phyloP scores from a whole-genome alignment of 2,888 invertebrate species.

The Amphimallon solstitiale region DNA sequence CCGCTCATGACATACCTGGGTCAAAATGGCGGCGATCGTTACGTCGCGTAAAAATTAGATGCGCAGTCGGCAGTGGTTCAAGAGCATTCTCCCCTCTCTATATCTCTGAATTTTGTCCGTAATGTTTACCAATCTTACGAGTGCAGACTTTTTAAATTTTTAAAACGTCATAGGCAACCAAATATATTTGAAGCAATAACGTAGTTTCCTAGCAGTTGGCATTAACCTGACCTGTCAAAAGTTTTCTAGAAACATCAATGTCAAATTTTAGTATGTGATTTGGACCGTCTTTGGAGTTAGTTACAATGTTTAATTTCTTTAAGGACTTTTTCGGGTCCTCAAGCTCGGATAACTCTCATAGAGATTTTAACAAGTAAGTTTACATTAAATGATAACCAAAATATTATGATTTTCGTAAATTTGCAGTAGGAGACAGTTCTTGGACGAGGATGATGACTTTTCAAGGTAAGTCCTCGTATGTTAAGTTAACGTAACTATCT shows the following conservation, averaged over 20 bases:
- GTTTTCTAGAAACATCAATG: not conserved
- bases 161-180: too few relatives aligned
- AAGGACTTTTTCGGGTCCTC: slow-evolving; percentile 15
- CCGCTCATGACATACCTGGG: too few relatives aligned
- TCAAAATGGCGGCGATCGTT: too few relatives aligned
- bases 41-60: too few relatives aligned
- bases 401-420: not conserved
- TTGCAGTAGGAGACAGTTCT: slow-evolving; percentile 23
- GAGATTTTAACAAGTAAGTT: slow-evolving; percentile 18
- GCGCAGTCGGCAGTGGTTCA: too few relatives aligned
- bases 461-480: not conserved
- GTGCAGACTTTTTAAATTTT: too few relatives aligned
- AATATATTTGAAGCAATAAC: not conserved
- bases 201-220: not conserved
- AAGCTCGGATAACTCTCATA: not conserved
- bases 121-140: too few relatives aligned
- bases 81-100: too few relatives aligned
- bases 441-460: slow-evolving; percentile 14
- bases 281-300: not conserved
- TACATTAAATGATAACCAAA: not conserved
- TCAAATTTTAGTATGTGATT: slow-evolving; percentile 21
- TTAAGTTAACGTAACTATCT: not conserved
- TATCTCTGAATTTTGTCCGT: too few relatives aligned
- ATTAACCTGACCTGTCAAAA: not conserved
- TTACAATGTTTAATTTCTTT: slow-evolving; percentile 24